These are phyloP conservation scores for Chelonoidis abingdonii DNA, from an alignment of 2,113 vertebrate species.

Conservation along the genomic window DNA sequence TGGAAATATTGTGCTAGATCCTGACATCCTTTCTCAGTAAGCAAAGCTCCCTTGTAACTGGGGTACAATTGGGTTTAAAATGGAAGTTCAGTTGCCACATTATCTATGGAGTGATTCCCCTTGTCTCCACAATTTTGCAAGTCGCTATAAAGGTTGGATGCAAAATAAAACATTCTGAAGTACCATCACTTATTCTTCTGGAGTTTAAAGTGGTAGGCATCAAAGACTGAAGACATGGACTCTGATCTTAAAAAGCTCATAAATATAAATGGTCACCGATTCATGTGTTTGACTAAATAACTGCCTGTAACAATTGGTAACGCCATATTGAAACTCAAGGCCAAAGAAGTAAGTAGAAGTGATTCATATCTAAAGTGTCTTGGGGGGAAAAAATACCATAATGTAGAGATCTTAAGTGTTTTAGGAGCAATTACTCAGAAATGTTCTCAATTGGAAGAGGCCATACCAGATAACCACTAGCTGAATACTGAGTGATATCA, in stretches of 20 bases:
- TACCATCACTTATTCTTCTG: constrained; percentile 50
- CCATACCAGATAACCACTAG: neutral
- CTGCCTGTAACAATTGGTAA: constrained; percentile 8
- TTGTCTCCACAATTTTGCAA: constrained; percentile 11
- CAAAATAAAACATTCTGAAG: constrained; percentile 2
- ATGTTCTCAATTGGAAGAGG: neutral
- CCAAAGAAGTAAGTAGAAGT: neutral
- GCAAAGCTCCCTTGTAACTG: constrained; percentile 7
- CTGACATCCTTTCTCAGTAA: constrained; percentile 13
- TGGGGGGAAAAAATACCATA: neutral
- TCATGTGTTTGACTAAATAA: constrained; percentile 10
- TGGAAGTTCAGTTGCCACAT: constrained; percentile 23
- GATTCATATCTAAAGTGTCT: neutral
- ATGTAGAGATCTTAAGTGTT: neutral
- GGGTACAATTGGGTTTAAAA: neutral
- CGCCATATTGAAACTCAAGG: neutral
- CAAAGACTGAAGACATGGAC: neutral
- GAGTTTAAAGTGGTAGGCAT: constrained; percentile 16
- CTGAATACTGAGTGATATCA: neutral
- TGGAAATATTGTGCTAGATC: neutral
- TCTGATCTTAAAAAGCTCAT: constrained; percentile 6
- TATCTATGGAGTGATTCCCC: constrained; percentile 39
- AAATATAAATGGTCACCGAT: constrained; percentile 29
- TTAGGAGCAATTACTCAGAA: neutral
- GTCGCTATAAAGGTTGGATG: constrained; percentile 28